These are phyloP conservation scores for Meiosimyza platycephala DNA, from an alignment of 2,888 invertebrate genomes.

Conservation along the genomic window DNA sequence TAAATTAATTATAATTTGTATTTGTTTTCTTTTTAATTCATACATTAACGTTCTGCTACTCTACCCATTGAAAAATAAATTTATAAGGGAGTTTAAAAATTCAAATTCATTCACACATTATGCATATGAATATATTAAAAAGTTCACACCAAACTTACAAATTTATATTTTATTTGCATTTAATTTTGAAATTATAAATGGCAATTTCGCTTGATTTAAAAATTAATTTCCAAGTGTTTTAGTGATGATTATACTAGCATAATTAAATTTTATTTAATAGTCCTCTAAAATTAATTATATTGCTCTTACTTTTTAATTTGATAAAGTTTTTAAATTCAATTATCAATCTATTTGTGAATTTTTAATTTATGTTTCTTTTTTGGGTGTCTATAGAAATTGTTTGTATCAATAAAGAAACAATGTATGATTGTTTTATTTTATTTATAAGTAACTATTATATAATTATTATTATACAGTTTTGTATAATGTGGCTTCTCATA, in stretches of 20 bases:
- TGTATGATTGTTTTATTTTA: slow-evolving; percentile 34
- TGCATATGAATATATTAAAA: slow-evolving; percentile 27
- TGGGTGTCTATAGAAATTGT: slow-evolving; percentile 11
- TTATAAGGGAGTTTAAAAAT: too few relatives aligned
- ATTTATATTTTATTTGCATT: slow-evolving; percentile 42
- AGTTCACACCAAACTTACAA: slow-evolving; percentile 39
- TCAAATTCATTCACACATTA: neutral
- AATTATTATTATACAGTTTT: slow-evolving; percentile 39
- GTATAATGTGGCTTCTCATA: slow-evolving; percentile 36
- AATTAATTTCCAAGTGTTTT: neutral
- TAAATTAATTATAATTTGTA: too few relatives aligned
- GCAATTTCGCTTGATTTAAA: too few relatives aligned
- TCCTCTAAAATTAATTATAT: slow-evolving; percentile 30
- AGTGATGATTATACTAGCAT: slow-evolving; percentile 14
- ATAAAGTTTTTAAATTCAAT: slow-evolving; percentile 11
- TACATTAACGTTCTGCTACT: too few relatives aligned
- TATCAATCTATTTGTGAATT: slow-evolving; percentile 4
- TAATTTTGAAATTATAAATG: too few relatives aligned
- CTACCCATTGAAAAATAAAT: too few relatives aligned
- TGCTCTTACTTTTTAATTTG: slow-evolving; percentile 32
- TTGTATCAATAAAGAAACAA: slow-evolving; percentile 34
- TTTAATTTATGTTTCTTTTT: slow-evolving; percentile 20
- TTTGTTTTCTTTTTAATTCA: too few relatives aligned
- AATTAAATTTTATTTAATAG: slow-evolving; percentile 22
- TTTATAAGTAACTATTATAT: slow-evolving; percentile 35